Evolutionary conservation across 2,888 invertebrate genomes (phyloP), one percentile per base, ranked within the genome.

Genomic region (Bruchidius siliquastri): DNA sequence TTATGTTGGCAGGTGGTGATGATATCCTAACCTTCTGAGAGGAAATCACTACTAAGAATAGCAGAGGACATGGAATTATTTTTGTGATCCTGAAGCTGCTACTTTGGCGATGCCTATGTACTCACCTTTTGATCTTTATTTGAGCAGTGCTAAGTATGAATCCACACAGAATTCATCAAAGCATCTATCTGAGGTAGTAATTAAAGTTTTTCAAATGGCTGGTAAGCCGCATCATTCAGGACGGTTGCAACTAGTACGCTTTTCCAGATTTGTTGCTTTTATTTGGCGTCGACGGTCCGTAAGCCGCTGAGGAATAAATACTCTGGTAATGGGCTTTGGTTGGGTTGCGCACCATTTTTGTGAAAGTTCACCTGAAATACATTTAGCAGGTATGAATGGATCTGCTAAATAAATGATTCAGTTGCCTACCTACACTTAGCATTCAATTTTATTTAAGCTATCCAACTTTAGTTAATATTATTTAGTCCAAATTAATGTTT

Each of bases 121-220:
- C 10, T 67, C n/a, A 67, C 2, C n/a, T 67, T 67, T 67, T 68
- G 21, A 22, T 22, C 21, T 21, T 68, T 68, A 68, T 68, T 68
- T 68, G 1, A 21, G 20, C 20, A 21, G 20, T 68, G 26, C 20
- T 21, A 73, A 32, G 69, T 70, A 69, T 71, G 71, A 73, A 74
- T 74, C 72, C 68, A 73, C 74, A 74, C 72, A 72, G 74, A 74
- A 71, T 69, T 74, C 71, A 70, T 74, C 74, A 74, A 76, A 76
- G 73, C 67, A 13, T 69, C 22, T 71, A 73, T 72, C 68, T 21
- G 68, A 72, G 72, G 69, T 74, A 74, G 70, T 74, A 73, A 74
- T 76, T 74, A 76, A 72, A 75, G 73, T 68, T 68, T 68, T 68
- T 68, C 21, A 72, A 8, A 30, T 10, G 69, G 20, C 20, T 69